phyloP scores from a whole-genome alignment of 2,113 vertebrate species.

The Azemiops feae region DNA sequence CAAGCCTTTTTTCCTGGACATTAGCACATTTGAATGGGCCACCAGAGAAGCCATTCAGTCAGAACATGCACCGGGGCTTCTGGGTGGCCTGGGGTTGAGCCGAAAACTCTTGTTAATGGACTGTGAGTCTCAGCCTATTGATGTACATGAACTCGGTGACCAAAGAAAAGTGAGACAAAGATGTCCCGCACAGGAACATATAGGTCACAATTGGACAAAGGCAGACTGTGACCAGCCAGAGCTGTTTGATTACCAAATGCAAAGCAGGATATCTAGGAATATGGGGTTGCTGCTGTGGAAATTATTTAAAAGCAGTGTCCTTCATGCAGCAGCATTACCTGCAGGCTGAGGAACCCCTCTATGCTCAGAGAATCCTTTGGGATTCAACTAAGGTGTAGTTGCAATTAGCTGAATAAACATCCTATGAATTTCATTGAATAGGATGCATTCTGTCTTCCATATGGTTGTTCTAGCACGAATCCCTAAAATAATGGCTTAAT shows the following conservation, averaged over 20 bases:
- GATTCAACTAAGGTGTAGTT: background rate
- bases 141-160: conserved; percentile 82
- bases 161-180: conserved; percentile 82
- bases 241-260: conserved; percentile 60
- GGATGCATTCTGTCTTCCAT: background rate
- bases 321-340: conserved; percentile 17
- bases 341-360: rapidly evolving
- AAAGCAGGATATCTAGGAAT: conserved; percentile 35
- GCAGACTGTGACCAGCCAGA: conserved; percentile 64
- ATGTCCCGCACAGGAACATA: conserved; percentile 68
- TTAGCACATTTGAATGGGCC: conserved; percentile 79
- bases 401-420: background rate
- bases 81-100: conserved; percentile 74
- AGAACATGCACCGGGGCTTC: conserved; percentile 71
- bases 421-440: background rate
- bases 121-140: conserved; percentile 73
- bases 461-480: background rate
- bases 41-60: conserved; percentile 80
- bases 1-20: conserved; percentile 64
- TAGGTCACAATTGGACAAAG: conserved; percentile 74
- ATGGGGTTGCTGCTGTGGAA: background rate
- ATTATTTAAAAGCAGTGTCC: conserved; percentile 13
- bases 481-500: background rate
- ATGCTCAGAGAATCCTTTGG: rapidly evolving
- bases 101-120: conserved; percentile 76